phyloP scores from a whole-genome alignment of 2,888 invertebrate species.

The Suillia variegata region DNA sequence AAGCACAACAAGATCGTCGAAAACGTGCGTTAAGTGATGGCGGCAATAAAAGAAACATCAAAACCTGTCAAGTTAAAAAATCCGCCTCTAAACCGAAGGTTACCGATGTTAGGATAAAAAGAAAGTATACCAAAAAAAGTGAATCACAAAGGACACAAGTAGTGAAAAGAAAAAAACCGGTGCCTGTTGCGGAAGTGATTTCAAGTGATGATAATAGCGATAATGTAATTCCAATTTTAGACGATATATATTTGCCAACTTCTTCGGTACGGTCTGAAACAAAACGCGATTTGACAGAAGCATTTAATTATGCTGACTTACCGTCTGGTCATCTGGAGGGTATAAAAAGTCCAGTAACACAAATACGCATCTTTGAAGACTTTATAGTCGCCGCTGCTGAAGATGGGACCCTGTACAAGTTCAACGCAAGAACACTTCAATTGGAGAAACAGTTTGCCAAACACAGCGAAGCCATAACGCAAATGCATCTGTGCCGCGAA shows the following conservation, averaged over 20 bases:
- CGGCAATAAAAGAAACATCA: neutral
- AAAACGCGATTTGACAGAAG: neutral
- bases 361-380: constrained; percentile 48
- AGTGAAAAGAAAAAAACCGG: neutral
- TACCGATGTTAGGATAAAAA: no score
- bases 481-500: constrained; percentile 47
- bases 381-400: constrained; percentile 56
- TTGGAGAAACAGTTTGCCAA: constrained; percentile 52
- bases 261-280: neutral
- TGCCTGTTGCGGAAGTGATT: neutral
- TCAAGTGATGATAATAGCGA: neutral
- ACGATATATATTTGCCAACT: no score
- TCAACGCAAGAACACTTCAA: constrained; percentile 45
- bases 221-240: neutral
- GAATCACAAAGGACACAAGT: constrained; percentile 1
- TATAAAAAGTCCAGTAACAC: constrained; percentile 49
- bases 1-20: neutral
- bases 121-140: neutral
- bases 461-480: constrained; percentile 58
- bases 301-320: constrained; percentile 28
- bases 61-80: no score
- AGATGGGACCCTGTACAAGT: constrained; percentile 58
- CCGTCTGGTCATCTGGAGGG: constrained; percentile 41
- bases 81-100: neutral
- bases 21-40: no score